Percentiles rank a stretch among this genome's conserved stretches.
These are phyloP conservation scores for Centrocercus urophasianus DNA, from an alignment of 2,113 vertebrate genomes.

Conservation along the genomic window DNA sequence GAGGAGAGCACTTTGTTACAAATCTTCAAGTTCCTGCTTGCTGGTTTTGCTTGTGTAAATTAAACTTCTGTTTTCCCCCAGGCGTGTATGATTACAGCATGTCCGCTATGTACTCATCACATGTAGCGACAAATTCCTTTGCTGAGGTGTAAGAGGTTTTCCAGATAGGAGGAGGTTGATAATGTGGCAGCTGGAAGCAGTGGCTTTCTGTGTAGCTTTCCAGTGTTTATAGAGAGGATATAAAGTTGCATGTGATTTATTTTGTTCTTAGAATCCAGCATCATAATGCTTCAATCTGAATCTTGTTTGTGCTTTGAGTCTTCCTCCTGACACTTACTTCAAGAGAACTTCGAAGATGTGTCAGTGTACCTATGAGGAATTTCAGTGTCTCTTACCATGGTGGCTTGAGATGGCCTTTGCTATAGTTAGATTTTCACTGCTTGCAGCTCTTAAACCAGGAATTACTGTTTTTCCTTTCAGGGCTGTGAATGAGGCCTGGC, in stretches of 20 bases:
- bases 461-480: not conserved
- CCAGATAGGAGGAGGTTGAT: not conserved
- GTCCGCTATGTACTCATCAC: not conserved
- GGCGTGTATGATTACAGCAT: not conserved
- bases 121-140: not conserved
- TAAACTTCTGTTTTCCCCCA: not conserved
- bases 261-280: not conserved
- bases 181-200: not conserved
- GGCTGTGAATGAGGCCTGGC: not conserved
- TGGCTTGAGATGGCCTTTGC: not conserved
- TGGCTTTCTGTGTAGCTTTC: not conserved
- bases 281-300: not conserved
- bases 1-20: not conserved
- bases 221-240: not conserved
- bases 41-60: not conserved
- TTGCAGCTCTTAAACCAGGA: not conserved
- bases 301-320: not conserved
- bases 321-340: not conserved
- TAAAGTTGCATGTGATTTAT: not conserved
- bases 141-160: not conserved
- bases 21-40: not conserved
- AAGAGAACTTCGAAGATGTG: not conserved
- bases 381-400: not conserved
- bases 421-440: not conserved
- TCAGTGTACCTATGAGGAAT: not conserved